Evolutionary conservation across 2,888 invertebrate species (phyloP), one percentile per base, ranked within the genome.

Genomic region (Hydropsyche betteni): DNA sequence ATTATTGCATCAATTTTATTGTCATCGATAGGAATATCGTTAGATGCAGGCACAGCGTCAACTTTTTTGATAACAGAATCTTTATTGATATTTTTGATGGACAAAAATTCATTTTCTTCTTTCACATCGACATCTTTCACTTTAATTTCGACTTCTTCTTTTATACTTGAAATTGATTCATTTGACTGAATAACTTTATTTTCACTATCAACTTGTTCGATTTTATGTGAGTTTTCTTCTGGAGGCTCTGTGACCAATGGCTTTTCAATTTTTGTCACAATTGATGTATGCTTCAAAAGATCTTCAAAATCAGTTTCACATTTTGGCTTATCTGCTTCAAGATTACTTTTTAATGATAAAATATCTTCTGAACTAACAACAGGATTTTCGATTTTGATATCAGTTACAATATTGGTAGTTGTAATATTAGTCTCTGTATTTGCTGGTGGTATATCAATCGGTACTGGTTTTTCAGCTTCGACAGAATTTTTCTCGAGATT

Each of bases 41-140:
- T 6, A 44, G 10, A 44, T 44, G 10, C 92, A 91, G 55, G 44
- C 3, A 92, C 83, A 0, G 91, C 91, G 80, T 93, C 92, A 0
- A 92, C 91, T 81, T 92, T 93, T 83, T 94, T 93, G 78, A 94
- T 94, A 1, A 94, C 94, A 24, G 93, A 93, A 80, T 94, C 93
- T 79, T 93, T 92, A 81, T 93, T 93, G 0, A 93, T 88, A 81
- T 93, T 93, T 83, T 93, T 93, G 5, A 92, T 91, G 51, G 92
- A 92, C 93, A 93, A 94, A 80, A 91, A 91, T 82, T 92, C 92
- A 81, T 89, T 91, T 82, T 92, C 93, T 81, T 93, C 92, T 80
- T 91, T 89, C 83, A 72, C 69, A 53, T 79, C 77, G 51, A 70
- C 51, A 44, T 72, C 68, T 61, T 72, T 75, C 6, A 38, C 24